A percentile compares a stretch with the other conserved stretches of the same genome.
Evolutionary conservation across 2,797 vertebrate genomes (phyloP).

Genomic region (Buceros bicornis): DNA sequence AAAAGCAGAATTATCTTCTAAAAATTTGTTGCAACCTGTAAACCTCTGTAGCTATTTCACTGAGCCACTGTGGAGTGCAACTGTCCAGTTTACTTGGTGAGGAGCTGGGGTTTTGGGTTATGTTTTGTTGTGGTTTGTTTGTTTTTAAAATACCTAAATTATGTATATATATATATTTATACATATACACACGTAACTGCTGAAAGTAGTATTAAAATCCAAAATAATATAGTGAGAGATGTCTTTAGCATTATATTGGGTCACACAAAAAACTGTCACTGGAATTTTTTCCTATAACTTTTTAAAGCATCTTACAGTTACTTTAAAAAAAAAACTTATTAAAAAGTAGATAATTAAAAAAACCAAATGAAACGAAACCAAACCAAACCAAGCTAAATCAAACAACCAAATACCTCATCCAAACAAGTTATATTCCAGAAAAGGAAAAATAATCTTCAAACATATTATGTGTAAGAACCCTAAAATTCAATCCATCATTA

Average conservation of each 20-base stretch:
- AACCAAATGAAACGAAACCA: rapidly evolving
- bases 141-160: neutral
- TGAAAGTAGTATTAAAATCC: neutral
- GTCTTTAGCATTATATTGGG: neutral
- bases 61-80: neutral
- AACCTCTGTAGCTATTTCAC: neutral
- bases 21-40: neutral
- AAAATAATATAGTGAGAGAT: neutral
- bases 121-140: neutral
- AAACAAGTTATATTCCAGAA: neutral
- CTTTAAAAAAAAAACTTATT: neutral
- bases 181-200: neutral
- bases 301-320: neutral
- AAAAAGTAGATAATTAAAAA: neutral
- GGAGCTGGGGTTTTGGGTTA: neutral
- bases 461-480: neutral
- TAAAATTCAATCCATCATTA: neutral
- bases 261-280: neutral
- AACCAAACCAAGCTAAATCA: neutral
- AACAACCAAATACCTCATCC: neutral
- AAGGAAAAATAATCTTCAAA: neutral
- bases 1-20: neutral
- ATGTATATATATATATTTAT: neutral
- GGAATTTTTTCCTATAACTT: neutral
- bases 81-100: neutral